Evolutionary conservation across 2,797 vertebrate species (phyloP).

Genomic region (Helicolenus hilgendorfi): DNA sequence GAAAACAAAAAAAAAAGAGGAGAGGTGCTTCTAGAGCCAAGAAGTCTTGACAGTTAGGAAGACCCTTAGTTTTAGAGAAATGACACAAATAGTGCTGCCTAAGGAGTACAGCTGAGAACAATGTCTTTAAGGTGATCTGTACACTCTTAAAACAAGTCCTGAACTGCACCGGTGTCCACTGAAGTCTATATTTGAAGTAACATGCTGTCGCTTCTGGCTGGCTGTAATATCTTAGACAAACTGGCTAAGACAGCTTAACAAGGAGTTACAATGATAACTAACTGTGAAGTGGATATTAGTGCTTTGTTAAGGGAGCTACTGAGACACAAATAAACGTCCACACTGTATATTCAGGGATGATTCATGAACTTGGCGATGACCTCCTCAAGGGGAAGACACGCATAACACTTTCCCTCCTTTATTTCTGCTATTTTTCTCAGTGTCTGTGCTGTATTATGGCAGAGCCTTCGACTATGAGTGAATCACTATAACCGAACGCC

Average conservation of each 20-base stretch:
- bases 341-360: background rate
- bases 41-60: background rate
- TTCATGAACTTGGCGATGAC: conserved; percentile 20
- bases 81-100: background rate
- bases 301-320: background rate
- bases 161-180: background rate
- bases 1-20: background rate
- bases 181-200: background rate
- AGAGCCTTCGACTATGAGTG: background rate
- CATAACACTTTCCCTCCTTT: background rate
- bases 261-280: background rate
- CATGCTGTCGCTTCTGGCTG: background rate
- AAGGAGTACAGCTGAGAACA: background rate
- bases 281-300: background rate
- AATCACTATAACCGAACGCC: conserved; percentile 10
- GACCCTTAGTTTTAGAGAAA: conserved; percentile 3
- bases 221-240: background rate
- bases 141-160: conserved; percentile 1
- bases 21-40: background rate
- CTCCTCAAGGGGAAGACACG: conserved; percentile 2
- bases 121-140: background rate
- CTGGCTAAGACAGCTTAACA: background rate
- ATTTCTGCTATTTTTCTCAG: background rate
- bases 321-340: conserved; percentile 16
- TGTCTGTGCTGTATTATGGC: background rate